A percentile compares a stretch with the other conserved stretches of the same genome.
phyloP scores from a whole-genome alignment of 2,888 invertebrate species.

The Agriopis marginaria region DNA sequence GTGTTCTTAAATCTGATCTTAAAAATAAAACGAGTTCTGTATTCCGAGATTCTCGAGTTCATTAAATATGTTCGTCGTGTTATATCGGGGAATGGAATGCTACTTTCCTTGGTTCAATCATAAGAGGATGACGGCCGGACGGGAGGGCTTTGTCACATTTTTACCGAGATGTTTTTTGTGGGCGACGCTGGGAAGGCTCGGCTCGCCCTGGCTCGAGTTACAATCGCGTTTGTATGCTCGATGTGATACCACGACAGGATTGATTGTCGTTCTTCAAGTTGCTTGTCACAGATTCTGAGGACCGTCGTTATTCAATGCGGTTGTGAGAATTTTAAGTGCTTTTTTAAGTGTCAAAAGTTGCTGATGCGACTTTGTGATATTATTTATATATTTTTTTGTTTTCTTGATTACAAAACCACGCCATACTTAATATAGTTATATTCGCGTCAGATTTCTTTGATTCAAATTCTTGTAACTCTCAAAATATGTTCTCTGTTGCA shows the following conservation, averaged over 20 bases:
- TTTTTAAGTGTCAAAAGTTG: constrained; percentile 17
- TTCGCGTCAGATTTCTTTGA: neutral
- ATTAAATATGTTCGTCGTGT: constrained; percentile 53
- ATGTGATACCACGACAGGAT: constrained; percentile 42
- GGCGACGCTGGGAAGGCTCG: constrained; percentile 48
- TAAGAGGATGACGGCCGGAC: constrained; percentile 67
- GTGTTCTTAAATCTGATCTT: constrained; percentile 69
- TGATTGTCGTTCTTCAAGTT: constrained; percentile 38
- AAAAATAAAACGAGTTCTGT: constrained; percentile 67
- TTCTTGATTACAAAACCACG: neutral
- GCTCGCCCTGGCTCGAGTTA: constrained; percentile 50
- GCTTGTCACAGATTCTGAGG: constrained; percentile 32
- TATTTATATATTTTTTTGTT: neutral
- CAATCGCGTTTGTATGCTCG: constrained; percentile 50
- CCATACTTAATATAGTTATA: neutral
- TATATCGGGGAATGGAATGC: constrained; percentile 69
- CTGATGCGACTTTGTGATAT: constrained; percentile 1
- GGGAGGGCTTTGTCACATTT: constrained; percentile 63
- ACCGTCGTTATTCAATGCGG: constrained; percentile 31
- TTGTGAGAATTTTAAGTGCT: constrained; percentile 24
- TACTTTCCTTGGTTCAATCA: constrained; percentile 69
- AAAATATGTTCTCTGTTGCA: neutral
- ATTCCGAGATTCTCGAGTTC: constrained; percentile 51
- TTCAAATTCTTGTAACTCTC: neutral
- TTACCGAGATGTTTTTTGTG: constrained; percentile 52